Evolutionary conservation across 2,113 vertebrate genomes (phyloP).

Genomic region (Gracilinanus agilis): DNA sequence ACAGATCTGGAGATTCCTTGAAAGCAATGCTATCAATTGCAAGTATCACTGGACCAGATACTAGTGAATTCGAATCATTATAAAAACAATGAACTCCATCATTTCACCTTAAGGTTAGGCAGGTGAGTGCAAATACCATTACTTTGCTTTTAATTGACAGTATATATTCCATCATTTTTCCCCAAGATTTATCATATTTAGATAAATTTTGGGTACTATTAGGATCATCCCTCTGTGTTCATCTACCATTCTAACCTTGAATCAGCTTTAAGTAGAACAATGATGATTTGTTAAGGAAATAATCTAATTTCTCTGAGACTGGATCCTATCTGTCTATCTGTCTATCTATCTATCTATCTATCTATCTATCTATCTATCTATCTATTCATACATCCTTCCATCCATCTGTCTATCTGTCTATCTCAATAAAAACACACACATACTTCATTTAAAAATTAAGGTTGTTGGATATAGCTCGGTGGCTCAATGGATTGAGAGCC

Average conservation of each 20-base stretch:
- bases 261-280: background rate
- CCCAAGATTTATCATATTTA: conserved; percentile 18
- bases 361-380: no score
- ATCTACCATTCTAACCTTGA: background rate
- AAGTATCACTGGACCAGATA: conserved; percentile 9
- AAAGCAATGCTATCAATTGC: background rate
- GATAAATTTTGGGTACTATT: conserved; percentile 48
- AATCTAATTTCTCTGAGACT: conserved; percentile 13
- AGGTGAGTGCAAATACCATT: conserved; percentile 56
- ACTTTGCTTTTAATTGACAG: conserved; percentile 59
- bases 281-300: conserved; percentile 16
- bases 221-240: conserved; percentile 13
- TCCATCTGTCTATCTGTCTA: no score
- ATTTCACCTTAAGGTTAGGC: conserved; percentile 52
- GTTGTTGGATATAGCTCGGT: no score
- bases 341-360: no score
- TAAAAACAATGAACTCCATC: background rate
- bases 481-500: background rate
- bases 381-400: no score
- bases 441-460: no score
- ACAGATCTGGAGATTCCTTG: no score
- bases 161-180: conserved; percentile 41
- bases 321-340: background rate
- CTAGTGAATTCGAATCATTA: conserved; percentile 52
- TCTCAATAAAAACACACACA: no score